phyloP scores from a whole-genome alignment of 2,113 vertebrate species.

The Cisticola juncidis region DNA sequence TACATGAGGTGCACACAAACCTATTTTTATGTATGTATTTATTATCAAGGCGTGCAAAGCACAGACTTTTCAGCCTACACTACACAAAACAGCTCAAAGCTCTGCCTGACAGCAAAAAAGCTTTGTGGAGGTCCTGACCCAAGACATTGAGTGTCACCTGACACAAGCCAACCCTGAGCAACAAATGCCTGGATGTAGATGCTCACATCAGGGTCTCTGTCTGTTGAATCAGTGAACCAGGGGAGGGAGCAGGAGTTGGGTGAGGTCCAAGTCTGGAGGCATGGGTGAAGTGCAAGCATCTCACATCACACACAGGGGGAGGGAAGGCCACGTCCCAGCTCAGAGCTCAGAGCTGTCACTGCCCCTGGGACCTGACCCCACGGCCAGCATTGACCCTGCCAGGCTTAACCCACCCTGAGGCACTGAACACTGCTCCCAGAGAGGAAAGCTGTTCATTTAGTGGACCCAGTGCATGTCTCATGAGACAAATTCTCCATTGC shows the following conservation, averaged over 20 bases:
- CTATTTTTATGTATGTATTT: constrained; percentile 28
- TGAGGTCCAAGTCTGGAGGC: background rate
- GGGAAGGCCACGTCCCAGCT: background rate
- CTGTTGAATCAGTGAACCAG: background rate
- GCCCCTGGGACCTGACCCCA: background rate
- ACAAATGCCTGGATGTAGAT: background rate
- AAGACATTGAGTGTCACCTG: background rate
- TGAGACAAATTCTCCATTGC: background rate
- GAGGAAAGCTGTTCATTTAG: background rate
- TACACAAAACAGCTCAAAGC: constrained; percentile 14
- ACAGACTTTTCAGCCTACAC: background rate
- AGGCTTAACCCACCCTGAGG: background rate
- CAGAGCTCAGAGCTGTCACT: background rate
- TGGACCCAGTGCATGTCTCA: background rate
- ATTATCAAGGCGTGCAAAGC: constrained; percentile 11
- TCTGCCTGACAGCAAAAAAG: constrained; percentile 9
- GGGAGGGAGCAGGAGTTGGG: background rate
- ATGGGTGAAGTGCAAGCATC: background rate
- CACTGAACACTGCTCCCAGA: background rate
- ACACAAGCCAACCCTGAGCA: background rate
- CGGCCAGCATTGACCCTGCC: fast-evolving
- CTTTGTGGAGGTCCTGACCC: background rate
- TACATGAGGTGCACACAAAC: background rate
- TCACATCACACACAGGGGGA: background rate
- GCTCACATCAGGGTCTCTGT: background rate